phyloP scores from a whole-genome alignment of 2,113 vertebrate genomes.

The Eulacestoma nigropectus region DNA sequence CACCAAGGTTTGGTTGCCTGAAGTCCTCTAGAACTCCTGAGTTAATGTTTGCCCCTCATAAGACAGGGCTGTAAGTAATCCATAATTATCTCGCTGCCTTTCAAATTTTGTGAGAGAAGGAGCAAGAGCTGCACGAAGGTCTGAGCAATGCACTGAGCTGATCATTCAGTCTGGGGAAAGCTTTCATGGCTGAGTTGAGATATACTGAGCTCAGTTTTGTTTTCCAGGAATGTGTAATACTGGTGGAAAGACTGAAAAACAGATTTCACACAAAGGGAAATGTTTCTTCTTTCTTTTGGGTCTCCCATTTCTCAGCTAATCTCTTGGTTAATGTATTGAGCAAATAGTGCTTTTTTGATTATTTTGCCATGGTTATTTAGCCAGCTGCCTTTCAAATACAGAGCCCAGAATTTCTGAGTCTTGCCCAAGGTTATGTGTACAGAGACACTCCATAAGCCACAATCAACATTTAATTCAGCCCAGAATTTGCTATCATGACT shows the following conservation, averaged over 20 bases:
- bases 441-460: slow-evolving; percentile 26
- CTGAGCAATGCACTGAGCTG: not conserved
- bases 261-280: not conserved
- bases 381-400: slow-evolving; percentile 19
- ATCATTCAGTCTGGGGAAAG: not conserved
- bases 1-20: not conserved
- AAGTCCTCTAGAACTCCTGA: not conserved
- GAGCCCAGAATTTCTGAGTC: slow-evolving; percentile 28
- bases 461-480: slow-evolving; percentile 38
- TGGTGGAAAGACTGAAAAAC: not conserved
- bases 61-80: not conserved
- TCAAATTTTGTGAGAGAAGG: not conserved
- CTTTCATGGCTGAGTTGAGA: not conserved
- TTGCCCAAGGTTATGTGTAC: slow-evolving; percentile 42
- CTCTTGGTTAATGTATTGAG: not conserved
- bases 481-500: not conserved
- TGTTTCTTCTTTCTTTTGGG: not conserved
- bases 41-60: not conserved
- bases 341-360: slow-evolving; percentile 18
- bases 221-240: not conserved
- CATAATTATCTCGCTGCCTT: not conserved
- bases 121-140: not conserved
- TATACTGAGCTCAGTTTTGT: not conserved
- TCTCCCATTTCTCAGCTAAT: not conserved
- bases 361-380: not conserved